phyloP scores from a whole-genome alignment of 1,140 invertebrate species.

The Zaprionus capensis region DNA sequence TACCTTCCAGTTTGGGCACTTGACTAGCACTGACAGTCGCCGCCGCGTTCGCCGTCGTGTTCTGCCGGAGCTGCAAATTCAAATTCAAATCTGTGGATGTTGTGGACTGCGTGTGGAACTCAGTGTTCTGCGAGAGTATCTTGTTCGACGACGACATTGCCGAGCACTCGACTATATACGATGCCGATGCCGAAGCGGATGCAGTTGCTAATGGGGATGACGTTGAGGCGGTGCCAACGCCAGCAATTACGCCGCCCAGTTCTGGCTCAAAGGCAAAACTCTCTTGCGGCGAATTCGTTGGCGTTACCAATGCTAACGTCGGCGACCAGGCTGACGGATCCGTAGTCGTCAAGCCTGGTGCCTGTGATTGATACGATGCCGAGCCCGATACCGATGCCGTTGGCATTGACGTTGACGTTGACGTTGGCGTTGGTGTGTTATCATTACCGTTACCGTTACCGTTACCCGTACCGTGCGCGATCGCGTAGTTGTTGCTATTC shows the following conservation, averaged over 20 bases:
- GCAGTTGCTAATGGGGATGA: constrained; percentile 36
- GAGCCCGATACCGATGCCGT: not conserved
- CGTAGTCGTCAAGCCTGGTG: not conserved
- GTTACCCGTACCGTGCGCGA: constrained; percentile 32
- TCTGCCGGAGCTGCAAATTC: constrained; percentile 80
- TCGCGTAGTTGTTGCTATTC: constrained; percentile 24
- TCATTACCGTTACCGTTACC: constrained; percentile 18
- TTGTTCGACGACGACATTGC: constrained; percentile 56
- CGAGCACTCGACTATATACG: constrained; percentile 50
- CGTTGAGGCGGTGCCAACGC: constrained; percentile 63
- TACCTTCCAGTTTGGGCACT: constrained; percentile 65
- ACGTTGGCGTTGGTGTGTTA: not conserved
- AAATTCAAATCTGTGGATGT: constrained; percentile 80
- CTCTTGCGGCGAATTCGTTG: constrained; percentile 77
- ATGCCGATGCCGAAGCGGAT: constrained; percentile 36
- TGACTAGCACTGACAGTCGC: constrained; percentile 38
- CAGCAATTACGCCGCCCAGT: constrained; percentile 54
- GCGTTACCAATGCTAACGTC: constrained; percentile 77
- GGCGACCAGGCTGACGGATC: constrained; percentile 58
- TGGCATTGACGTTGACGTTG: not conserved
- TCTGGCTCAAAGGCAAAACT: constrained; percentile 56
- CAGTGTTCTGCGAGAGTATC: constrained; percentile 52
- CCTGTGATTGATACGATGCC: not conserved
- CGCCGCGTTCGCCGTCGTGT: constrained; percentile 48
- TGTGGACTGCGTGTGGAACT: constrained; percentile 69